Conservation (phyloP, 2,113 vertebrate species). For the Siniperca knerii region DNA sequence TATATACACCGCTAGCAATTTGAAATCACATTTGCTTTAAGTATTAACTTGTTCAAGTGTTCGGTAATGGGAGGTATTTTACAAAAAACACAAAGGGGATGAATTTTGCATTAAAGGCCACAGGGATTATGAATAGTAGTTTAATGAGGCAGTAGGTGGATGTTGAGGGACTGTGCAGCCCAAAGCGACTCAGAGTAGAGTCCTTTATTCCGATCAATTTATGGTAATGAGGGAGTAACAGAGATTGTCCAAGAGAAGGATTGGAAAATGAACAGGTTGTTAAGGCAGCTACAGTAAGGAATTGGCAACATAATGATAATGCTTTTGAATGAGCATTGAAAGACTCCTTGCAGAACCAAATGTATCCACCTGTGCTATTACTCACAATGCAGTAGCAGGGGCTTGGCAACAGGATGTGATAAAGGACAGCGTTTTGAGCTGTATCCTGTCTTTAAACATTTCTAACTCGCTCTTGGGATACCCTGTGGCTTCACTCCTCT, state of each 20-base stretch:
- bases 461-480: slow-evolving; percentile 35
- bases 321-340: slow-evolving; percentile 44
- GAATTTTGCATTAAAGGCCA: slow-evolving; percentile 48
- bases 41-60: slow-evolving; percentile 23
- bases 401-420: slow-evolving; percentile 31
- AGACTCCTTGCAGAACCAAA: slow-evolving; percentile 23
- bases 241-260: slow-evolving; percentile 57
- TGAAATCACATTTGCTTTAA: slow-evolving; percentile 24
- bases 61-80: slow-evolving; percentile 36
- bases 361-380: slow-evolving; percentile 39
- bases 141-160: slow-evolving; percentile 72
- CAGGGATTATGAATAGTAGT: slow-evolving; percentile 62
- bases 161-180: slow-evolving; percentile 57
- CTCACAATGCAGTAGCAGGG: slow-evolving; percentile 36
- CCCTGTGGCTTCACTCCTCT: slow-evolving; percentile 39
- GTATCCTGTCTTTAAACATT: slow-evolving; percentile 44
- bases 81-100: slow-evolving; percentile 51
- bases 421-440: slow-evolving; percentile 36
- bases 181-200: slow-evolving; percentile 53
- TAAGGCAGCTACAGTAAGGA: slow-evolving; percentile 37
- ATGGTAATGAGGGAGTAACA: slow-evolving; percentile 70
- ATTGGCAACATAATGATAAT: slow-evolving; percentile 56
- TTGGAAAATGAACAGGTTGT: slow-evolving; percentile 60
- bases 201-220: slow-evolving; percentile 76
- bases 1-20: not conserved